These are phyloP conservation scores for Antitype chi DNA, from an alignment of 2,888 invertebrate genomes.

Conservation along the genomic window DNA sequence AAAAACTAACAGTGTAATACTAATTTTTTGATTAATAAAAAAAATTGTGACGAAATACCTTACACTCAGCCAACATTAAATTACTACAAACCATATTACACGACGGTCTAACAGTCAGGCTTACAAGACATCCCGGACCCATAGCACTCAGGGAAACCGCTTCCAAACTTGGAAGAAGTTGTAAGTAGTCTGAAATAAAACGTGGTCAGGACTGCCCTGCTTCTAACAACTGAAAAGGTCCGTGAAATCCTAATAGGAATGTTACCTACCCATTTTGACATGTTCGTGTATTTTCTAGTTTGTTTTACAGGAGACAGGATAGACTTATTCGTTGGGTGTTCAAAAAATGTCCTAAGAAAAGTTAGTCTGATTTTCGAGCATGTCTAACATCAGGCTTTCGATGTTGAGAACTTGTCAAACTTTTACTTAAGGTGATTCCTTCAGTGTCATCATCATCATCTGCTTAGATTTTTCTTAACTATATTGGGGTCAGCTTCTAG, in stretches of 20 bases:
- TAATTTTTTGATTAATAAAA: no score
- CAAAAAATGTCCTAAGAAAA: background rate
- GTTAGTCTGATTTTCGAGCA: background rate
- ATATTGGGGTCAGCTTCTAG: no score
- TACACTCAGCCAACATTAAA: background rate
- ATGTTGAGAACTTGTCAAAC: background rate
- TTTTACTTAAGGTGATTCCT: background rate
- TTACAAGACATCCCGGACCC: constrained; percentile 47
- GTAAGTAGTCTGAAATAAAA: constrained; percentile 77
- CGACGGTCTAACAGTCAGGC: constrained; percentile 52
- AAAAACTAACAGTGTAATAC: no score
- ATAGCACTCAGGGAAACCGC: constrained; percentile 69
- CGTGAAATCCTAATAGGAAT: constrained; percentile 47
- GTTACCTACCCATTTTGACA: constrained; percentile 35
- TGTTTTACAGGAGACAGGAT: background rate
- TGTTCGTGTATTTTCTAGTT: constrained; percentile 31
- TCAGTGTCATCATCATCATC: background rate
- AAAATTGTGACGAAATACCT: no score
- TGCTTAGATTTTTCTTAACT: no score
- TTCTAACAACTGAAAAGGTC: constrained; percentile 42
- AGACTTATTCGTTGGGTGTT: background rate
- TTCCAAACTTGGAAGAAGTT: constrained; percentile 75
- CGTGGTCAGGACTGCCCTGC: constrained; percentile 56
- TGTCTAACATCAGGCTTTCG: no score
- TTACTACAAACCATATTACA: constrained; percentile 17